Base-by-base conservation (phyloP, 1,140 invertebrate species). In the Cyrtorhinus lividipennis region DNA sequence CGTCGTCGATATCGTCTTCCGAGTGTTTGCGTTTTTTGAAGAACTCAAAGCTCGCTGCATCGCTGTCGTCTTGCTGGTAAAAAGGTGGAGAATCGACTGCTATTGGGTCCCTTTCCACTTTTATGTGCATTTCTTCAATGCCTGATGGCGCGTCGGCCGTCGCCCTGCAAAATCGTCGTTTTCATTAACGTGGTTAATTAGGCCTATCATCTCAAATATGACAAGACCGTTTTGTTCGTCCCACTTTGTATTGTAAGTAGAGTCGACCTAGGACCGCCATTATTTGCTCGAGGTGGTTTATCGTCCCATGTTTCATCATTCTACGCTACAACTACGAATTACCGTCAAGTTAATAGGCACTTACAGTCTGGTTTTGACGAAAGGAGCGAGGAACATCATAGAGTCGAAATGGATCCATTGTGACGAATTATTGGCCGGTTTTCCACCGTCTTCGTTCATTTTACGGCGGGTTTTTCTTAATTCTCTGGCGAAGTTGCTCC, bases 401-500 rank as follows among this genome's bases (percentile, higher is more conserved):
- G 63, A 23, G 24, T 62, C 59, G 30, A 62, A 66, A 38, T 62
- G 61, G 18, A 62, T 57, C 66, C 66, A 66, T 46, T 65, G 64
- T 1, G 64, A 65, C 3, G 59, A 22, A 13, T 56, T 56, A 24
- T 61, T 56, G n/a, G n/a, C n/a, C 22, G 56, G 46, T 23, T 56
- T 27, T 13, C 61, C 61, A 24, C 60, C 61, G 8, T 62, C 64
- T 53, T 65, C 64, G 26, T 45, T 45, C 25, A 62, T 56, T 56
- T 62, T 59, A 24, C 61, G 57, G n/a, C 63, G n/a, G 3, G 59
- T 59, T 48, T 64, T 64, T 12, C 66, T 46, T n/a, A 64, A 24
- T 46, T 66, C 66, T 56, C 66, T 59, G 18, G 62, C 63, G 60
- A 62, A 66, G 46, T 66, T 66, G 53, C 63, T 64, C 44, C 66